Conservation (phyloP, 2,113 vertebrate genomes). For the Gymnorhina tibicen region DNA sequence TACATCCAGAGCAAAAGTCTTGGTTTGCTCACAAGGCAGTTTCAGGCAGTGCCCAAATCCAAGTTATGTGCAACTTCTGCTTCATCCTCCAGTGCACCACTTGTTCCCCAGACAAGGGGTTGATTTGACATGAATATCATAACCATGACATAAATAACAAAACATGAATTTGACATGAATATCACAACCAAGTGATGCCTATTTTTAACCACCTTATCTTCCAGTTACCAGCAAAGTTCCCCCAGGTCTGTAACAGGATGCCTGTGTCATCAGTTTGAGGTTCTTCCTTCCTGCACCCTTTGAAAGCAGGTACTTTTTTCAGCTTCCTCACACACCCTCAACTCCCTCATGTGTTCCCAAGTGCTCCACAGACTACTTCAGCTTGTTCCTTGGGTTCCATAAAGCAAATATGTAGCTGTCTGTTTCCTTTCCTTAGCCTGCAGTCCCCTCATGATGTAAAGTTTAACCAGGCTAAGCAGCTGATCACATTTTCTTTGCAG, state of each 20-base stretch:
- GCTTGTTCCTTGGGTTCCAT: background rate
- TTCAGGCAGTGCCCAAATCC: background rate
- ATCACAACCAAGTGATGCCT: background rate
- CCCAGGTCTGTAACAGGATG: background rate
- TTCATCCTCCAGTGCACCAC: background rate
- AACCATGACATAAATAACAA: background rate
- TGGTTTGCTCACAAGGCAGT: background rate
- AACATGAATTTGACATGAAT: background rate
- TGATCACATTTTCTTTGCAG: background rate
- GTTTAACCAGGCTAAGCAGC: background rate
- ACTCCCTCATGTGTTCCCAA: background rate
- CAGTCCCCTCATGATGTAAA: background rate
- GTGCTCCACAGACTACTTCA: background rate
- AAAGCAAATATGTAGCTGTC: background rate
- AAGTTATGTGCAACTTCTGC: background rate
- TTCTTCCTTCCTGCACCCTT: background rate
- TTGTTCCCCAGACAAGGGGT: background rate
- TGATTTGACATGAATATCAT: background rate
- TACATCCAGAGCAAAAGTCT: background rate
- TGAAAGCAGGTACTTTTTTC: background rate
- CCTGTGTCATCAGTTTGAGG: background rate
- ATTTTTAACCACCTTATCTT: background rate
- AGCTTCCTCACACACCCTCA: background rate
- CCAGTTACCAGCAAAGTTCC: background rate
- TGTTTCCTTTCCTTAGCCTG: background rate